phyloP scores from a whole-genome alignment of 2,113 vertebrate species.

The Otolemur garnettii region DNA sequence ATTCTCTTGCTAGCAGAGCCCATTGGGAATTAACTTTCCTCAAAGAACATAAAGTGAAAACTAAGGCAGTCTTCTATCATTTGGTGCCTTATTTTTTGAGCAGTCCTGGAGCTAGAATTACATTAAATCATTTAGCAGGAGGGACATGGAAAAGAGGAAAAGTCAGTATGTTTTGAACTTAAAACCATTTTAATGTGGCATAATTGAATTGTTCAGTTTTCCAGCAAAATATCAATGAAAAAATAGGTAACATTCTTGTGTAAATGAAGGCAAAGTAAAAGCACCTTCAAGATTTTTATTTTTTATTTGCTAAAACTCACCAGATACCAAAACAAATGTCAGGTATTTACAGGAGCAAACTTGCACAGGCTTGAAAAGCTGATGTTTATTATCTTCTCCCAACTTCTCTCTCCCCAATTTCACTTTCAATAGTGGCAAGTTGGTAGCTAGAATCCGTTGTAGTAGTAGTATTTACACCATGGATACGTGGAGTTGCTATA shows the following conservation, averaged over 20 bases:
- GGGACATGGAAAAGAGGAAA: background rate
- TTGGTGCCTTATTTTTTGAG: constrained; percentile 52
- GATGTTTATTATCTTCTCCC: background rate
- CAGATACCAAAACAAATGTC: background rate
- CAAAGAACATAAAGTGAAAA: constrained; percentile 67
- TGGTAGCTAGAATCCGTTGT: background rate
- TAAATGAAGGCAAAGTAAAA: background rate
- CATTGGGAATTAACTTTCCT: constrained; percentile 57
- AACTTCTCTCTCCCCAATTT: background rate
- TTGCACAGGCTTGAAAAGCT: background rate
- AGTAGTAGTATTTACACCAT: background rate
- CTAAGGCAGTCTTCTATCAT: constrained; percentile 58
- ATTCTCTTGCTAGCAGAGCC: constrained; percentile 38
- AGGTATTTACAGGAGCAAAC: background rate
- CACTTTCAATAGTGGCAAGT: background rate
- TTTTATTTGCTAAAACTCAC: background rate
- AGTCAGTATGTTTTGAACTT: background rate
- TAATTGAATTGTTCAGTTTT: background rate
- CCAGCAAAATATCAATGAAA: background rate
- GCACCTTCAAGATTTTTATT: background rate
- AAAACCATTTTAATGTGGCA: background rate
- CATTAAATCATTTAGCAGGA: background rate
- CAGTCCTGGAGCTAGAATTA: constrained; percentile 68
- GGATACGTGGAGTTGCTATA: background rate
- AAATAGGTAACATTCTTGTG: background rate